Evolutionary conservation across 2,113 vertebrate genomes (phyloP).

Genomic region (Chroicocephalus ridibundus): DNA sequence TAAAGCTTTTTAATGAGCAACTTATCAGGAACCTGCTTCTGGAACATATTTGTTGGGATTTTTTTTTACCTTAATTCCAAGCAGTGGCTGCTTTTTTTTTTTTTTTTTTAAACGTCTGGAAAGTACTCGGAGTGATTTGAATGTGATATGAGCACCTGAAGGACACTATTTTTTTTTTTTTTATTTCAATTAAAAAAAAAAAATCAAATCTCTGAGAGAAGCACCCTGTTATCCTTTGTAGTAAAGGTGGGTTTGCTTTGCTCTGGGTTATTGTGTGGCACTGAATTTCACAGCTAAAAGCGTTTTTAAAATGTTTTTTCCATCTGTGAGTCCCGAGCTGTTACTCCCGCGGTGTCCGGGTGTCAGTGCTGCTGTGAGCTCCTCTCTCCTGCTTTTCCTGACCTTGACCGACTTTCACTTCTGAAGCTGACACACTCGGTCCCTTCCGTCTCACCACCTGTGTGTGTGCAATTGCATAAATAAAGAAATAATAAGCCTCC

Average conservation of each 20-base stretch:
- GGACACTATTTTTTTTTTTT: background rate
- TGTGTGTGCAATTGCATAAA: background rate
- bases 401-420: background rate
- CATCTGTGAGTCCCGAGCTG: background rate
- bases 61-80: background rate
- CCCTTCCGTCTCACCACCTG: background rate
- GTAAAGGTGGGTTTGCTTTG: background rate
- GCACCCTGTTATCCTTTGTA: background rate
- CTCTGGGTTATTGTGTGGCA: background rate
- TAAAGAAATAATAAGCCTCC: constrained; percentile 28
- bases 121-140: background rate
- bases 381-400: background rate
- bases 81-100: background rate
- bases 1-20: background rate
- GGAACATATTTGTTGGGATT: background rate
- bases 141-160: background rate
- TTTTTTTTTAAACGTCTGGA: background rate
- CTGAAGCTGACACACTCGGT: background rate
- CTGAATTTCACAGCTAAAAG: background rate
- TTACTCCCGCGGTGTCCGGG: background rate
- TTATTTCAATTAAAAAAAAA: background rate
- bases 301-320: background rate
- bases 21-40: background rate
- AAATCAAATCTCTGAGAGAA: background rate
- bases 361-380: background rate